phyloP scores from a whole-genome alignment of 2,888 invertebrate species.

The Drosophila anomelani region DNA sequence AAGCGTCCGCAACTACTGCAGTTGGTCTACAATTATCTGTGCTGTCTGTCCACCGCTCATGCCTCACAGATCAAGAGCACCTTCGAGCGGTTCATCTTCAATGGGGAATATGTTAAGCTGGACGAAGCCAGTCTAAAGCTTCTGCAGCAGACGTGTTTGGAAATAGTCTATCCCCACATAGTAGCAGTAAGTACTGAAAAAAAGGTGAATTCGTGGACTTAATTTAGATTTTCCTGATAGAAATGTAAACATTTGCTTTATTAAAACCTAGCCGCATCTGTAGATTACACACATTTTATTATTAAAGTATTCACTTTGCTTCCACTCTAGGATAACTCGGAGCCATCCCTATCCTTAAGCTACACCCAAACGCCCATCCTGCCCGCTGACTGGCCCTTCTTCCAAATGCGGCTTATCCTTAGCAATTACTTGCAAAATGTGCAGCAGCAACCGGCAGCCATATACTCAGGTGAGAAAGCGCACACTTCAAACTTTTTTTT shows the following conservation, averaged over 20 bases:
- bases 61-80: slow-evolving; percentile 86
- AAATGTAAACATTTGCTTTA: neutral
- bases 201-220: no score
- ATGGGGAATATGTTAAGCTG: slow-evolving; percentile 86
- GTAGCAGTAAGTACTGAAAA: slow-evolving; percentile 76
- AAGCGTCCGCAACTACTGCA: slow-evolving; percentile 73
- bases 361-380: slow-evolving; percentile 88
- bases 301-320: neutral
- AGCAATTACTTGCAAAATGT: slow-evolving; percentile 81
- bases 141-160: slow-evolving; percentile 86
- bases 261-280: neutral
- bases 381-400: slow-evolving; percentile 92
- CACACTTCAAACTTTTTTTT: neutral
- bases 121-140: slow-evolving; percentile 86
- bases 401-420: slow-evolving; percentile 86
- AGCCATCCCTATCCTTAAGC: slow-evolving; percentile 85
- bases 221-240: no score
- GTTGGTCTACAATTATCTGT: slow-evolving; percentile 87
- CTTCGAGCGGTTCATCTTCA: slow-evolving; percentile 87
- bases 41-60: slow-evolving; percentile 87
- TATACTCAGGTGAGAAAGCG: slow-evolving; percentile 60
- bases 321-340: slow-evolving; percentile 73
- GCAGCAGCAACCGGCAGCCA: slow-evolving; percentile 64
- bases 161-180: slow-evolving; percentile 85
- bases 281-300: neutral